Evolutionary conservation across 2,797 vertebrate species (phyloP).

Genomic region (Malacoctenus gilli): DNA sequence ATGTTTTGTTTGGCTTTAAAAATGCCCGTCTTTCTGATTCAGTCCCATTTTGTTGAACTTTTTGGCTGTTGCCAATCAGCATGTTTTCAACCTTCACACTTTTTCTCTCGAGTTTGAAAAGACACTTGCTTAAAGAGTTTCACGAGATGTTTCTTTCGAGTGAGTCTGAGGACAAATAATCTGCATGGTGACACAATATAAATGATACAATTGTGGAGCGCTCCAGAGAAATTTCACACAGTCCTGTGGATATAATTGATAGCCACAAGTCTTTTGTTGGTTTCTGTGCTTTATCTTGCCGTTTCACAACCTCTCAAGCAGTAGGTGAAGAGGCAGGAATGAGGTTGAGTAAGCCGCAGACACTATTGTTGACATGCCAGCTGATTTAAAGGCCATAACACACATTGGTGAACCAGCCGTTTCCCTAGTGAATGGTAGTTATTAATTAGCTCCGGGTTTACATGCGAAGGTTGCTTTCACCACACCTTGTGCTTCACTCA

Average conservation of each 20-base stretch:
- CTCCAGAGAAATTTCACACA: constrained; percentile 14
- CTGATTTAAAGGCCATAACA: constrained; percentile 26
- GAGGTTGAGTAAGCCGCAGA: constrained; percentile 56
- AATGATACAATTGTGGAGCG: constrained; percentile 25
- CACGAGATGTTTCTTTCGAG: too few relatives aligned
- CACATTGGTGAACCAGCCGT: constrained; percentile 33
- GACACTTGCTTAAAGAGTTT: too few relatives aligned
- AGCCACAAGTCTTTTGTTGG: constrained; percentile 44
- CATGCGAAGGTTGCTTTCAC: constrained; percentile 15
- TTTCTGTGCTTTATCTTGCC: constrained; percentile 64
- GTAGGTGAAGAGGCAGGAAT: constrained; percentile 38
- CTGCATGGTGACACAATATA: background rate
- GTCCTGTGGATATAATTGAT: constrained; percentile 14
- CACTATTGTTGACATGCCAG: constrained; percentile 29
- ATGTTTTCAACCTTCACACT: too few relatives aligned
- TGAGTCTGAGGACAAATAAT: background rate
- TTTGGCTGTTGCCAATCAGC: too few relatives aligned
- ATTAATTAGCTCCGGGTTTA: background rate
- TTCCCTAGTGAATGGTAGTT: constrained; percentile 29
- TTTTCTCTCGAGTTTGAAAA: too few relatives aligned
- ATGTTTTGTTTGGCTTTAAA: too few relatives aligned
- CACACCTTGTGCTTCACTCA: constrained; percentile 9
- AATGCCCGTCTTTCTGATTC: too few relatives aligned
- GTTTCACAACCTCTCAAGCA: constrained; percentile 55
- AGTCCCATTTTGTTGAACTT: too few relatives aligned